These are phyloP conservation scores for Stenopsyche tienmushanensis DNA, from an alignment of 1,140 invertebrate genomes.

Conservation along the genomic window DNA sequence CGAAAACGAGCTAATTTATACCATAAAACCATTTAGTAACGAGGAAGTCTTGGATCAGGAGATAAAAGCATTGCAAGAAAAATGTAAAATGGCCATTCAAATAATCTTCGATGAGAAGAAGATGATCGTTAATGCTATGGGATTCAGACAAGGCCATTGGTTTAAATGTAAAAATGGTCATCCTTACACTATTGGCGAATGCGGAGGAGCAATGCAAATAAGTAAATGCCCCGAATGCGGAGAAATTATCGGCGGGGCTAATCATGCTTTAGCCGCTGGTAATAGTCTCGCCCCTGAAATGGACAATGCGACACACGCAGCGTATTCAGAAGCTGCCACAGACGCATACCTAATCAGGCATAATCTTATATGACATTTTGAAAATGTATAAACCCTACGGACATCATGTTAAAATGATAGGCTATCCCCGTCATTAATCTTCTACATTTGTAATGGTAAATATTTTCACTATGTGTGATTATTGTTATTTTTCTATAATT, in stretches of 20 bases:
- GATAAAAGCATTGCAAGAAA: too few species aligned
- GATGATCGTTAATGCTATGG: constrained; percentile 64
- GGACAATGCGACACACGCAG: constrained; percentile 56
- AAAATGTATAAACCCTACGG: background rate
- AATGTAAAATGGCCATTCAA: too few species aligned
- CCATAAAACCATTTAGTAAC: too few species aligned
- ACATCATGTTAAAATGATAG: background rate
- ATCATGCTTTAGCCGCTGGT: constrained; percentile 37
- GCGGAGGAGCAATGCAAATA: constrained; percentile 67
- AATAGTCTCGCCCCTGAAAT: constrained; percentile 63
- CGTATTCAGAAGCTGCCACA: constrained; percentile 51
- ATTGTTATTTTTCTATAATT: too few species aligned
- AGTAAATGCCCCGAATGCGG: constrained; percentile 63
- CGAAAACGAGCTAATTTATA: too few species aligned
- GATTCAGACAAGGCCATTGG: constrained; percentile 66
- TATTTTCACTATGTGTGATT: too few species aligned
- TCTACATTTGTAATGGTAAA: background rate
- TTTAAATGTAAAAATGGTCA: constrained; percentile 76
- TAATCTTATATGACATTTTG: background rate
- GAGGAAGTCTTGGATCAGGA: too few species aligned
- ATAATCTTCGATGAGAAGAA: constrained; percentile 60
- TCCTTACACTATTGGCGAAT: constrained; percentile 68
- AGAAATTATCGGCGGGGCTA: constrained; percentile 62
- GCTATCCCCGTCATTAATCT: background rate
- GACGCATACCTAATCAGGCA: background rate